phyloP scores from a whole-genome alignment of 2,113 vertebrate genomes.

The Bos indicus region DNA sequence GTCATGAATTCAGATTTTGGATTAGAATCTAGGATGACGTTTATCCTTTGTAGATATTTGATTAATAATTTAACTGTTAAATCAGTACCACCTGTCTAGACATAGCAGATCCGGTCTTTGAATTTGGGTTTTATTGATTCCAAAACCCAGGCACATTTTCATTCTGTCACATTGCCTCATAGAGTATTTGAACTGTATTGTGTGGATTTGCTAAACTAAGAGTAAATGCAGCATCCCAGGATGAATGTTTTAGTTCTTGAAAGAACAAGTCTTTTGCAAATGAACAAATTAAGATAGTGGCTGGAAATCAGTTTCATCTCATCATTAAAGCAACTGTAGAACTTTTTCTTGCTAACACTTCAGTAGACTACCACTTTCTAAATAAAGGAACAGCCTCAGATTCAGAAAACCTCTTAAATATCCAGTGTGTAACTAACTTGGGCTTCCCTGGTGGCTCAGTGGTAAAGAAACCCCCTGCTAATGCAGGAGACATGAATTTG shows the following conservation, averaged over 20 bases:
- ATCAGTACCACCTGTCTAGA: background rate
- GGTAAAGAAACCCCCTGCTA: background rate
- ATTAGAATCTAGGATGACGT: background rate
- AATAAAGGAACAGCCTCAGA: slow-evolving; percentile 9
- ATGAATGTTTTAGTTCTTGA: slow-evolving; percentile 26
- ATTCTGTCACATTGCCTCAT: background rate
- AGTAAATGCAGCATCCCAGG: background rate
- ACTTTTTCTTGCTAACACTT: background rate
- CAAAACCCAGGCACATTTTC: background rate
- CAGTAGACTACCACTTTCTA: background rate
- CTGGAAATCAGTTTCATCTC: slow-evolving; percentile 12
- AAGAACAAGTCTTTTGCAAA: slow-evolving; percentile 2
- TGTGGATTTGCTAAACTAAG: slow-evolving; percentile 19
- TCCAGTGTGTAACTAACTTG: background rate
- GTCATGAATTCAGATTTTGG: background rate
- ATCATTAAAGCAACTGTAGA: background rate
- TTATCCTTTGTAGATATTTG: background rate
- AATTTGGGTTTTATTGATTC: background rate
- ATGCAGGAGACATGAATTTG: background rate
- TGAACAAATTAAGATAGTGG: background rate
- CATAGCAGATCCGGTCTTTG: background rate
- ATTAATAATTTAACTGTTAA: slow-evolving; percentile 30
- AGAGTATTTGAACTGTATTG: slow-evolving; percentile 17
- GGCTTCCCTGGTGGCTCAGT: background rate
- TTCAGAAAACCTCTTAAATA: slow-evolving; percentile 13